A percentile compares a stretch with the other conserved stretches of the same genome.
phyloP scores from a whole-genome alignment of 2,797 vertebrate species.

The Acropternis orthonyx region DNA sequence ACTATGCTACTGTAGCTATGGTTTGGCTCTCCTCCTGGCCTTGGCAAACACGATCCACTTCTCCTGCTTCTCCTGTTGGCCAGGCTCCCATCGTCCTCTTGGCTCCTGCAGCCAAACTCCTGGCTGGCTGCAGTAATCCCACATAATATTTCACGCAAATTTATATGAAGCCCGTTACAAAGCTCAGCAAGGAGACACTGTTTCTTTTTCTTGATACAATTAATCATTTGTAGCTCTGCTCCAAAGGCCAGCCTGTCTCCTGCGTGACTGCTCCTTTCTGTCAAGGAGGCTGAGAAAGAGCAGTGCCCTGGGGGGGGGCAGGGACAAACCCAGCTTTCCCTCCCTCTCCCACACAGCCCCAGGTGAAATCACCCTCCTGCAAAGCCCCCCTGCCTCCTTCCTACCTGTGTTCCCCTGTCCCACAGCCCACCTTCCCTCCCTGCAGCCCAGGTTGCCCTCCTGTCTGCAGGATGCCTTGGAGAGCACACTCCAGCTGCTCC shows the following conservation, averaged over 20 bases:
- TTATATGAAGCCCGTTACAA: slow-evolving; percentile 73
- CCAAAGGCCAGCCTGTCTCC: slow-evolving; percentile 34
- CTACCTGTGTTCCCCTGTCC: neutral
- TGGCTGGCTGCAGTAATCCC: slow-evolving; percentile 73
- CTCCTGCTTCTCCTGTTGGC: slow-evolving; percentile 75
- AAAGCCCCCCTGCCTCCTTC: neutral
- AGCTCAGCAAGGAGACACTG: slow-evolving; percentile 70
- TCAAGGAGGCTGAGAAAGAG: neutral
- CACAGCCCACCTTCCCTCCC: neutral
- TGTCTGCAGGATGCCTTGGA: neutral
- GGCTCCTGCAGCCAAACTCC: slow-evolving; percentile 61
- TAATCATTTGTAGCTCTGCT: slow-evolving; percentile 69
- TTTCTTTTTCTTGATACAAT: slow-evolving; percentile 74
- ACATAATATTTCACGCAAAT: slow-evolving; percentile 78
- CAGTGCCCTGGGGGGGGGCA: neutral
- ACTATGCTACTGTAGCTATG: slow-evolving; percentile 55
- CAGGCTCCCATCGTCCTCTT: slow-evolving; percentile 55
- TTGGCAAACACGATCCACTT: slow-evolving; percentile 65
- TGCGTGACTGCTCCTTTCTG: neutral
- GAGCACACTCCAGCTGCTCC: slow-evolving; percentile 8
- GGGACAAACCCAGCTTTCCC: neutral
- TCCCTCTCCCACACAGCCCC: neutral
- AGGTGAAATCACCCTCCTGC: neutral
- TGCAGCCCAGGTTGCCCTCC: neutral
- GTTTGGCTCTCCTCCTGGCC: slow-evolving; percentile 66